Conservation (phyloP, 1,140 invertebrate genomes). For the Agrypnia vestita region DNA sequence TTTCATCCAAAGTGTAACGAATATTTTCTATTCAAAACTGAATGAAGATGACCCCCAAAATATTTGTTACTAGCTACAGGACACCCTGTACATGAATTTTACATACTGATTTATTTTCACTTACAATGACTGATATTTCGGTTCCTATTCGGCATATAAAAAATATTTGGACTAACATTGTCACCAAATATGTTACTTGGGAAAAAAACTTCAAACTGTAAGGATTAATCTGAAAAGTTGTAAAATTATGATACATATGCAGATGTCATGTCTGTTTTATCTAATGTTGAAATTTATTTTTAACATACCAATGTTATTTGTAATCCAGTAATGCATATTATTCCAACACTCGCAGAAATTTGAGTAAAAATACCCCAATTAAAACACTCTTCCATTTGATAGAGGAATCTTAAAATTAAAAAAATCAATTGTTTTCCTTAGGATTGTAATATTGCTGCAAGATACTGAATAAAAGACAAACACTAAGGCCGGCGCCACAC, state of each 20-base stretch:
- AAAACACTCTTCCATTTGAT: conserved; percentile 62
- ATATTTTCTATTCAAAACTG: too few relatives aligned
- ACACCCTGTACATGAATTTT: too few relatives aligned
- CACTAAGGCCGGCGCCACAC: too few relatives aligned
- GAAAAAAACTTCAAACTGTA: conserved; percentile 58
- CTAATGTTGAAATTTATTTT: neutral
- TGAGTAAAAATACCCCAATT: conserved; percentile 60
- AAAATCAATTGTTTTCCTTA: too few relatives aligned
- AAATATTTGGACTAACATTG: conserved; percentile 64
- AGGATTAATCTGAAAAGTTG: conserved; percentile 57
- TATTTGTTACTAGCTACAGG: too few relatives aligned
- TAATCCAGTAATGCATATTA: conserved; percentile 63
- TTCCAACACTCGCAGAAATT: conserved; percentile 62
- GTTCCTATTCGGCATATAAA: conserved; percentile 64
- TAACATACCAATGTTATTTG: conserved; percentile 63
- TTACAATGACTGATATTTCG: conserved; percentile 62
- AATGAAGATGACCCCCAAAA: too few relatives aligned
- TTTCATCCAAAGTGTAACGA: too few relatives aligned
- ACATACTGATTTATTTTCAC: neutral
- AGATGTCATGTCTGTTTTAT: too few relatives aligned
- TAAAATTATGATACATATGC: too few relatives aligned
- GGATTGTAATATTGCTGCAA: too few relatives aligned
- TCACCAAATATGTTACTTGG: conserved; percentile 57
- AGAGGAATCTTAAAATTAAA: conserved; percentile 9
- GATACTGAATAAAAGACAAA: too few relatives aligned